Conservation (phyloP, 1,140 invertebrate species). For the Drosophila burlai region DNA sequence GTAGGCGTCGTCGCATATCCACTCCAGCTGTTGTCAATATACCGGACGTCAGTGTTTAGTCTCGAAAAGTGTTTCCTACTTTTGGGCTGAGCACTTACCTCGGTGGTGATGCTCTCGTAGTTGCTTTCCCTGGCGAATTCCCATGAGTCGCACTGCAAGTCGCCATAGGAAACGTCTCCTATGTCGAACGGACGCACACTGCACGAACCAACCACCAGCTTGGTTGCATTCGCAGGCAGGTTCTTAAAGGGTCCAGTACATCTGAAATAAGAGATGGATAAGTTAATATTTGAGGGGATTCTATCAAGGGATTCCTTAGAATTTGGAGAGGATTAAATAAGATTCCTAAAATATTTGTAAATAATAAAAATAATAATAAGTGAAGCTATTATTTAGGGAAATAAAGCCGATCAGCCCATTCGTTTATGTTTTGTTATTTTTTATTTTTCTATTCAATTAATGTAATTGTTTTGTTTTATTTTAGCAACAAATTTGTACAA, state of each 20-base stretch:
- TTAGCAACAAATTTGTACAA: neutral
- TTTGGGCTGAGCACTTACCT: constrained; percentile 83
- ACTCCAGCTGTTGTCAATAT: constrained; percentile 86
- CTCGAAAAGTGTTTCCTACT: constrained; percentile 38
- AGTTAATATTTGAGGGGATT: neutral
- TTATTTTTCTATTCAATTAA: neutral
- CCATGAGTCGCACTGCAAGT: constrained; percentile 82
- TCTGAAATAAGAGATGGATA: constrained; percentile 1
- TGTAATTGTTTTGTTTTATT: neutral
- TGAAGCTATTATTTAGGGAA: neutral
- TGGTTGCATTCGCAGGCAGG: neutral
- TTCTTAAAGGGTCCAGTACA: constrained; percentile 9
- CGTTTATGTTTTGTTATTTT: neutral
- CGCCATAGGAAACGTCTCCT: neutral
- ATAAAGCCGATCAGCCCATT: neutral
- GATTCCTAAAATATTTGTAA: neutral
- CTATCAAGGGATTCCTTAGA: no score
- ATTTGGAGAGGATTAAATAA: neutral
- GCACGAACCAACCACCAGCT: neutral
- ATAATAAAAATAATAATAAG: neutral
- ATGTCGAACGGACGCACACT: constrained; percentile 15
- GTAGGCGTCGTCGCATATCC: constrained; percentile 87
- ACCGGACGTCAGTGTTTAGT: constrained; percentile 31
- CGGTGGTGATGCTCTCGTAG: constrained; percentile 86
- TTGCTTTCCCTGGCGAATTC: constrained; percentile 85